Evolutionary conservation across 2,797 vertebrate genomes (phyloP), one percentile per base, ranked within the genome.

Genomic region (Tachyglossus aculeatus): DNA sequence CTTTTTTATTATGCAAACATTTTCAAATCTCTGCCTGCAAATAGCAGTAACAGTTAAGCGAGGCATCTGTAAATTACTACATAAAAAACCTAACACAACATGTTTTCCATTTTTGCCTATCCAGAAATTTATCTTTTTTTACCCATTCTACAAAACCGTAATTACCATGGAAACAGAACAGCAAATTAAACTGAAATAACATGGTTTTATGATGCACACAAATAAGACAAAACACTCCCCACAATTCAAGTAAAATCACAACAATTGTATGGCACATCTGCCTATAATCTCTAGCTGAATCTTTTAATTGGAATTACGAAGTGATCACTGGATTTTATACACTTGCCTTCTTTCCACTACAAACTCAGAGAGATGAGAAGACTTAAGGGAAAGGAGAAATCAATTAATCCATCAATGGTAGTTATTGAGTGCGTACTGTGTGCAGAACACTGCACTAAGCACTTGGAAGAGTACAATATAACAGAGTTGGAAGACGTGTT

Each of bases 111-210:
- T 85, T 86, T 86, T 71, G 57, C 59, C 79, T 65, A 52, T 59
- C 44, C 74, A 45, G 78, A 71, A 85, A 85, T 67, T 69, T 68
- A 68, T 70, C 47, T 64, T 78, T 77, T 57, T 53, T 29, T 43
- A 67, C 57, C 68, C 68, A 67, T 84, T 86, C 79, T 88, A 65
- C 25, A 52, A 66, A 86, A 82, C 50, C 79, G 86, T 90, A 89
- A 92, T 91, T 89, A 85, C 90, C 87, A 92, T 90, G 89, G 91
- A 91, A 93, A 92, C 89, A 76, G 67, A 88, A 81, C 54, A 83
- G 84, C 78, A 90, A 90, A 91, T 87, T 89, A 89, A 90, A 77
- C 41, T 66, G 74, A 86, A 91, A 88, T 78, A 90, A 81, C 74
- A 74, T 52, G 58, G 71, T 84, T n/a, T 89, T 88, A 85, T 38